Percentiles rank a stretch among this genome's conserved stretches.
Evolutionary conservation across 2,888 invertebrate species (phyloP).

Genomic region (Cryptus armator): DNA sequence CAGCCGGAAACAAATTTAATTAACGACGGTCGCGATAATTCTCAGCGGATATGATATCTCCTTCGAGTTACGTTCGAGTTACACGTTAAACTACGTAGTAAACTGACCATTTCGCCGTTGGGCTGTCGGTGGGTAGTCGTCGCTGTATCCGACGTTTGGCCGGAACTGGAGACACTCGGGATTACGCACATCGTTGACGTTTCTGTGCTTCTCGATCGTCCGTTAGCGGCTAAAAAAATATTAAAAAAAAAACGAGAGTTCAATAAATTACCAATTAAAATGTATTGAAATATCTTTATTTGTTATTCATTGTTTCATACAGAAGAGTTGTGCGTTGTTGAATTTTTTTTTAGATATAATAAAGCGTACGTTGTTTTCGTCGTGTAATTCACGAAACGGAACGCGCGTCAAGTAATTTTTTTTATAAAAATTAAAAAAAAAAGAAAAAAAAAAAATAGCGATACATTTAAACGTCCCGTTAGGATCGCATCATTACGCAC

Average conservation of each 20-base stretch:
- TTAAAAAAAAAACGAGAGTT: constrained; percentile 65
- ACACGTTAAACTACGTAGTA: background rate
- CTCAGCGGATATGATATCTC: too few relatives aligned
- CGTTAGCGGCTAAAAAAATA: constrained; percentile 79
- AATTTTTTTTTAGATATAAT: background rate
- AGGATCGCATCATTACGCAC: constrained; percentile 68
- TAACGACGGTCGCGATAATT: too few relatives aligned
- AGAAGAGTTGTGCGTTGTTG: too few relatives aligned
- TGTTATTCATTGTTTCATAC: too few relatives aligned
- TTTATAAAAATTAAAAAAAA: background rate
- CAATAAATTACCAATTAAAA: background rate
- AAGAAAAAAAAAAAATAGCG: background rate
- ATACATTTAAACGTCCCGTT: background rate
- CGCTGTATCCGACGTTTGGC: constrained; percentile 19
- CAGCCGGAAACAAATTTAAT: too few relatives aligned
- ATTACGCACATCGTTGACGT: constrained; percentile 62
- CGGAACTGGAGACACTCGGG: constrained; percentile 45
- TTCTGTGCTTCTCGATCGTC: constrained; percentile 79
- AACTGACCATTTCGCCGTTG: constrained; percentile 46
- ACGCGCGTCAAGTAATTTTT: constrained; percentile 1
- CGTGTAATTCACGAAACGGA: background rate
- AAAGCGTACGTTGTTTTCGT: background rate
- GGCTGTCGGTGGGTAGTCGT: constrained; percentile 20
- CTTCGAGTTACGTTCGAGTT: too few relatives aligned
- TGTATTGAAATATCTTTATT: constrained; percentile 3